phyloP scores from a whole-genome alignment of 2,888 invertebrate genomes.

The Leuctra nigra region DNA sequence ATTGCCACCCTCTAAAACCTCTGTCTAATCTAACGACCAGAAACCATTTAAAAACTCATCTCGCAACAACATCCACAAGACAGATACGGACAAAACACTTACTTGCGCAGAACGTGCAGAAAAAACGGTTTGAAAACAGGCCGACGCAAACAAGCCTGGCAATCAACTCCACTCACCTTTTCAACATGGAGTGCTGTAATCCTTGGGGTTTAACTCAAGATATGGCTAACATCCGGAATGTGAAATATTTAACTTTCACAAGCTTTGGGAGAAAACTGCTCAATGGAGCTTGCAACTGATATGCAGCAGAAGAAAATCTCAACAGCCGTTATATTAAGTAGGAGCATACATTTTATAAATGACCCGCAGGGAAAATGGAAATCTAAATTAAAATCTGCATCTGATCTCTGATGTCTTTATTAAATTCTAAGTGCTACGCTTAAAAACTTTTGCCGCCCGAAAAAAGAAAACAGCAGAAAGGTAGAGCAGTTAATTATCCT shows the following conservation, averaged over 20 bases:
- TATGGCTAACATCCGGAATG: background rate
- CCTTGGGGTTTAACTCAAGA: background rate
- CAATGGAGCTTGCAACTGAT: too few species aligned
- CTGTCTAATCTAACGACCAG: constrained; percentile 7
- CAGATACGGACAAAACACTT: background rate
- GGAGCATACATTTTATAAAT: background rate
- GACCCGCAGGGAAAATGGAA: constrained; percentile 5
- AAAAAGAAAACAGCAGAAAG: too few species aligned
- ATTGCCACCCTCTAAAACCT: background rate
- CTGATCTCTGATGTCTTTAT: constrained; percentile 4
- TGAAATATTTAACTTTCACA: too few species aligned
- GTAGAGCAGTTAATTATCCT: constrained; percentile 6
- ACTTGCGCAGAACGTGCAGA: background rate
- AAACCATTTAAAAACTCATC: constrained; percentile 5
- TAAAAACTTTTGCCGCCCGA: constrained; percentile 1
- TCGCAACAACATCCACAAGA: too few species aligned
- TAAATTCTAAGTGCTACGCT: constrained; percentile 8
- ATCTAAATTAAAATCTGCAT: constrained; percentile 18
- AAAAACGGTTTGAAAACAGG: background rate
- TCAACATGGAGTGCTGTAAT: background rate
- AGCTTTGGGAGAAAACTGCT: too few species aligned
- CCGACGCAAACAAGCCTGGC: background rate
- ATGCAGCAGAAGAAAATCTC: too few species aligned
- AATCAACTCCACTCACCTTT: background rate
- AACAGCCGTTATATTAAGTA: too few species aligned